Evolutionary conservation across 1,140 invertebrate genomes (phyloP), one percentile per base, ranked within the genome.

Genomic region (Pseudomyrmex dendroicus): DNA sequence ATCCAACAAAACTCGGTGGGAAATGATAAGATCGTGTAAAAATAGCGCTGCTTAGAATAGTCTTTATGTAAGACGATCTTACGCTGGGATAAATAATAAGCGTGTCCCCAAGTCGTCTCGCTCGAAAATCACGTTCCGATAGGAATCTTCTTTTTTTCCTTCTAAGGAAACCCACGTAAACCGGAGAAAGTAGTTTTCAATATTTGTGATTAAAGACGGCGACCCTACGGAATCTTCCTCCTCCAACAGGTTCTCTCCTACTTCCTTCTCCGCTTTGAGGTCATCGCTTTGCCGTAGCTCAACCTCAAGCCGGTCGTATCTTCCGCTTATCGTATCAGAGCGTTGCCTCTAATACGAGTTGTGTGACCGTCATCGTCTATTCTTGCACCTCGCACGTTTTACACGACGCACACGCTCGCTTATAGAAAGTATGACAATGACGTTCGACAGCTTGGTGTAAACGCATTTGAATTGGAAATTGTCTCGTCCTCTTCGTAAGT

Each of bases 401-500:
- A 4, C 25, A 22, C 22, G 48, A 10, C 2, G 12, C 46, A 61
- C 61, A 54, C 44, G 13, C 48, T 76, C 35, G 59, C 80, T 35
- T 82, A 59, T 84, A 84, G 83, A 84, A 84, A 84, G 83, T 84
- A 35, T 84, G 76, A 76, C 82, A 52, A 77, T 77, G 82, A 83
- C 82, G 64, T 44, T 35, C 48, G 52, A 35, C 70, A 12, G 44
- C 73, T 35, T 7, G 35, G 56, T 84, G 25, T 80, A 84, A 82
- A 84, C 67, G 15, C 78, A 84, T 84, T 84, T 84, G 83, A 84
- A 84, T 84, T 84, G 64, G 50, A 82, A 82, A 84, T 84, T 13
- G 62, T 15, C 54, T 17, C 74, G 72, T 72, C 35, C 10, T 22
- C 35, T 44, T 54, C 50, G 46, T 68, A 77, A 83, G 61, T 77